phyloP scores from a whole-genome alignment of 2,888 invertebrate species.

The Embidobia sp. region DNA sequence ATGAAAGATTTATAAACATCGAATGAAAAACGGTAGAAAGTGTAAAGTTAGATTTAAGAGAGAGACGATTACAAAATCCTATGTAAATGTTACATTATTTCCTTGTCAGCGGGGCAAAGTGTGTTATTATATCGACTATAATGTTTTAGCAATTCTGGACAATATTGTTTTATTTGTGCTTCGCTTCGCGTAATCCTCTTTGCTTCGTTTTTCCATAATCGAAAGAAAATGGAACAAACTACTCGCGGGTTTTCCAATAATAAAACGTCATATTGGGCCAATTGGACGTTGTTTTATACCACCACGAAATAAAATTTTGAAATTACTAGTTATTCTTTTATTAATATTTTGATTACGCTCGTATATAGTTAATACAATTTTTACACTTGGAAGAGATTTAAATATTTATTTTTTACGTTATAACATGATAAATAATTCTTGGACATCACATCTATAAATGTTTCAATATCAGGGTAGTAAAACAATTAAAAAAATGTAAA shows the following conservation, averaged over 20 bases:
- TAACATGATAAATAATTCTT: no score
- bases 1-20: slow-evolving; percentile 7
- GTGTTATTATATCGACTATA: slow-evolving; percentile 11
- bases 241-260: slow-evolving; percentile 17
- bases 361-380: no score
- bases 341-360: no score
- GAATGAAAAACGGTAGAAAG: background rate
- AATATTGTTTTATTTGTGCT: slow-evolving; percentile 24
- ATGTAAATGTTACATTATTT: slow-evolving; percentile 25
- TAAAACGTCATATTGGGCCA: slow-evolving; percentile 20
- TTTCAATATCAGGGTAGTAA: no score
- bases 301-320: background rate
- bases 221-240: slow-evolving; percentile 28
- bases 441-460: no score
- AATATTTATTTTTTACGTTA: no score
- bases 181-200: slow-evolving; percentile 24
- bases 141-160: slow-evolving; percentile 20
- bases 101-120: slow-evolving; percentile 2
- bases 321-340: no score
- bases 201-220: slow-evolving; percentile 27
- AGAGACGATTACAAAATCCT: slow-evolving; percentile 9
- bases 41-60: slow-evolving; percentile 4
- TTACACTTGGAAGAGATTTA: no score
- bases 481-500: no score
- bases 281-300: background rate